These are phyloP conservation scores for Oceanodroma leucorhoa DNA, from an alignment of 2,797 vertebrate genomes.

Conservation along the genomic window DNA sequence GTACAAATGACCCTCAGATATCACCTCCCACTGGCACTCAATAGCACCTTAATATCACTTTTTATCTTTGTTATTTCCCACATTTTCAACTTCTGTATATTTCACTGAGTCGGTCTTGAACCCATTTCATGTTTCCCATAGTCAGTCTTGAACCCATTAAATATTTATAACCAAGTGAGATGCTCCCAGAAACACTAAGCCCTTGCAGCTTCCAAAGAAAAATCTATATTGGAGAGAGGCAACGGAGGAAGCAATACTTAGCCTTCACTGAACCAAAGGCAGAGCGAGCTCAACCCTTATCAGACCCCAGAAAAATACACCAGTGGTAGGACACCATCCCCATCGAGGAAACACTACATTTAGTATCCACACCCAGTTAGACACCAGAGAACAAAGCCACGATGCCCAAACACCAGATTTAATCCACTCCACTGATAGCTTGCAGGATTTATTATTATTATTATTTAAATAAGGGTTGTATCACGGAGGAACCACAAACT, in stretches of 20 bases:
- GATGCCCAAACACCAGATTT: not conserved
- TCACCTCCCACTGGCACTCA: not conserved
- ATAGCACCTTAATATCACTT: not conserved
- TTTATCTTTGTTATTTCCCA: not conserved
- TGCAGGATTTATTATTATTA: not conserved
- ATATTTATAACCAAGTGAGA: not conserved
- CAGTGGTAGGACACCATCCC: not conserved
- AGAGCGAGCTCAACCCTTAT: not conserved
- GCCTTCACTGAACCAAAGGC: not conserved
- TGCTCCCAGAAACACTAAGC: not conserved
- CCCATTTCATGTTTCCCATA: not conserved
- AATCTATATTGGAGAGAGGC: accelerated
- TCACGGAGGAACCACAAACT: not conserved
- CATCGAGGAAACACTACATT: not conserved
- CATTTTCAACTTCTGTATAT: not conserved
- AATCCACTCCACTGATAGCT: not conserved
- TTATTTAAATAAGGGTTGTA: not conserved
- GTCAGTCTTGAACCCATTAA: not conserved
- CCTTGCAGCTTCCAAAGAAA: not conserved
- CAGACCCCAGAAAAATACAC: not conserved
- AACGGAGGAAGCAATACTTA: not conserved
- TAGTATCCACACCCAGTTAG: not conserved
- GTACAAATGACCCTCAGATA: not conserved
- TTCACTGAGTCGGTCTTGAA: not conserved
- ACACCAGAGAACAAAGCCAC: not conserved